Conservation (phyloP, 1,140 invertebrate genomes). For the Ostrea edulis region DNA sequence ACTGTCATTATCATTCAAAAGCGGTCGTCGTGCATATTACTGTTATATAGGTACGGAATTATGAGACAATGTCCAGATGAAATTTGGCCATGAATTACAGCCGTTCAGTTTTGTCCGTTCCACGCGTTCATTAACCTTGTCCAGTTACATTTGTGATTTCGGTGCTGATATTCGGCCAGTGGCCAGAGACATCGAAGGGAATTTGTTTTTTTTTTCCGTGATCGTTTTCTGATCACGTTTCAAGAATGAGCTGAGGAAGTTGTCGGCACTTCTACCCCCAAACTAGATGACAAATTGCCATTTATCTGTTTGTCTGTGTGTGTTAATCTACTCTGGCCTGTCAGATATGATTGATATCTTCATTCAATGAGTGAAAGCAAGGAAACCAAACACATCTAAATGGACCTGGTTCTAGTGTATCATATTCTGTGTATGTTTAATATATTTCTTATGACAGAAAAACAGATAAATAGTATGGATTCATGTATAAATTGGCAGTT, state of each 20-base stretch:
- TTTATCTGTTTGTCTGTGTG: constrained; percentile 18
- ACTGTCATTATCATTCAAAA: not conserved
- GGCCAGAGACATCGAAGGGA: not conserved
- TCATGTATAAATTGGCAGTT: not conserved
- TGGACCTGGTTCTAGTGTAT: not conserved
- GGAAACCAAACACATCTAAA: not conserved
- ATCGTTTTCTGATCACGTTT: constrained; percentile 7
- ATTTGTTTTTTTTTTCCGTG: not conserved
- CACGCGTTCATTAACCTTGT: not conserved
- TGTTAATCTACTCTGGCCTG: constrained; percentile 4
- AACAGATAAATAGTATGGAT: not conserved
- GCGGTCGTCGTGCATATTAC: not conserved
- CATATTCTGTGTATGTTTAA: not conserved
- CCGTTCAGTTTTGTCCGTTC: not conserved
- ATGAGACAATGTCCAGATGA: constrained; percentile 18
- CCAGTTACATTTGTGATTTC: constrained; percentile 12
- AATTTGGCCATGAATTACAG: not conserved
- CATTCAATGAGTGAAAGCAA: not conserved
- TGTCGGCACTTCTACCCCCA: not conserved
- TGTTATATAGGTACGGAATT: not conserved
- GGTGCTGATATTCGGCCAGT: not conserved
- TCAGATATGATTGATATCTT: not conserved
- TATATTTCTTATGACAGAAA: not conserved
- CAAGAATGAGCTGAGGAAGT: not conserved
- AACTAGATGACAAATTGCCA: not conserved